Evolutionary conservation across 2,113 vertebrate species (phyloP), one percentile per base, ranked within the genome.

Genomic region (Jacana jacana): DNA sequence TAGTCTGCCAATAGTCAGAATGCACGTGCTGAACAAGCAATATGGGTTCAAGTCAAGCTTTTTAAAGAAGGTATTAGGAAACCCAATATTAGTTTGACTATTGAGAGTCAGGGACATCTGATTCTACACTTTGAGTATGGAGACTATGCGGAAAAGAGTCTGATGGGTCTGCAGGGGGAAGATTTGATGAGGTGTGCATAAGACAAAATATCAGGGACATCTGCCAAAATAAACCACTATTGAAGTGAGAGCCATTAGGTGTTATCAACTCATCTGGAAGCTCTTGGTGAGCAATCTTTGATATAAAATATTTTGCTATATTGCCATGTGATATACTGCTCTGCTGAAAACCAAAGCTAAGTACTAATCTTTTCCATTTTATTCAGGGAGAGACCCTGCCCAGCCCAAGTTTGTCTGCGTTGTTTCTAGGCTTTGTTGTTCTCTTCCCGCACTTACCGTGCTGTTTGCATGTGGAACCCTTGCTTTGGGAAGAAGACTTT

Each of bases 261-360:
- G 86, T 92, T 96, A 93, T 90, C 92, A 91, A 76, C 44, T 96
- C 96, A 94, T 97, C 90, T 96, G 92, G 95, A 96, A 93, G 88
- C 61, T 93, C 69, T 95, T 90, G 86, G 48, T 89, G 77, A 94
- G 16, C 83, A 87, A 72, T 69, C 93, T 95, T 81, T 76, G 70
- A 69, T 91, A 95, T 24, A 92, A 90, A 90, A 89, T 81, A 90
- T 84, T 94, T 86, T 68, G 6, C 33, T 75, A 13, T 57, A 93
- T 44, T 93, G 68, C 48, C 65, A 57, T 60, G 33, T 92, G 76
- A 92, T 64, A 81, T 39, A 83, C 24, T 75, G 80, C 25, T 91
- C 25, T 65, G 55, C 28, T 95, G 86, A 92, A 91, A 96, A 83
- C 28, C 64, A 85, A 87, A 92, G 51, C 24, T 78, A 51, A 40